Percentiles rank a stretch among this genome's conserved stretches.
These are phyloP conservation scores for Gortyna flavago DNA, from an alignment of 2,888 invertebrate species.

Conservation along the genomic window DNA sequence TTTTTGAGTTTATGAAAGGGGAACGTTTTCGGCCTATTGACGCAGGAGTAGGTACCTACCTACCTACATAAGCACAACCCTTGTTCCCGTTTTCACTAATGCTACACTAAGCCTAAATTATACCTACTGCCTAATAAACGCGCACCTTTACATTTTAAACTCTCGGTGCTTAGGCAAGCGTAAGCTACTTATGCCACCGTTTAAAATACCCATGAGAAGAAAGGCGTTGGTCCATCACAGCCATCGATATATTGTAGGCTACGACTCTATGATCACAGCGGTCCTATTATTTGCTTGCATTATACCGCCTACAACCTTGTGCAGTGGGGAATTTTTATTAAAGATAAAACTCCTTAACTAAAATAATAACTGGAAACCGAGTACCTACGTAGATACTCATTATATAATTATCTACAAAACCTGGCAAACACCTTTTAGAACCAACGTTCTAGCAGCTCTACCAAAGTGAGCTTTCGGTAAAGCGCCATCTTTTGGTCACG, in stretches of 20 bases:
- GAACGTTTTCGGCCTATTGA: neutral
- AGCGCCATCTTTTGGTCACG: slow-evolving; percentile 73
- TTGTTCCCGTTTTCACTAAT: neutral
- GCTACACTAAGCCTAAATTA: neutral
- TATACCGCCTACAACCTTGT: neutral
- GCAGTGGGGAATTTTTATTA: too few species aligned
- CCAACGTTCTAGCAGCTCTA: neutral
- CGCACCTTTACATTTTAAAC: neutral
- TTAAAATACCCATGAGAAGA: neutral
- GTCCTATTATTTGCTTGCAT: too few species aligned
- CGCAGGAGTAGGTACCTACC: neutral
- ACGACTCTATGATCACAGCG: too few species aligned
- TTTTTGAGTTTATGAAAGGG: neutral
- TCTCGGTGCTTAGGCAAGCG: neutral
- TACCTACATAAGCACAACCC: neutral
- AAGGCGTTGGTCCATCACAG: neutral
- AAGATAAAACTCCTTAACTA: neutral
- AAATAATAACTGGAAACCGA: neutral
- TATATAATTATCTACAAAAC: neutral
- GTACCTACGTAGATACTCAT: neutral
- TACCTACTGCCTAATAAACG: neutral
- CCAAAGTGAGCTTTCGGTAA: neutral
- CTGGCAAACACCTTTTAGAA: neutral
- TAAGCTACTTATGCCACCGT: neutral
- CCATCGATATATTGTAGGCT: too few species aligned